These are phyloP conservation scores for Aldabrachelys gigantea DNA, from an alignment of 2,113 vertebrate genomes.

Conservation along the genomic window DNA sequence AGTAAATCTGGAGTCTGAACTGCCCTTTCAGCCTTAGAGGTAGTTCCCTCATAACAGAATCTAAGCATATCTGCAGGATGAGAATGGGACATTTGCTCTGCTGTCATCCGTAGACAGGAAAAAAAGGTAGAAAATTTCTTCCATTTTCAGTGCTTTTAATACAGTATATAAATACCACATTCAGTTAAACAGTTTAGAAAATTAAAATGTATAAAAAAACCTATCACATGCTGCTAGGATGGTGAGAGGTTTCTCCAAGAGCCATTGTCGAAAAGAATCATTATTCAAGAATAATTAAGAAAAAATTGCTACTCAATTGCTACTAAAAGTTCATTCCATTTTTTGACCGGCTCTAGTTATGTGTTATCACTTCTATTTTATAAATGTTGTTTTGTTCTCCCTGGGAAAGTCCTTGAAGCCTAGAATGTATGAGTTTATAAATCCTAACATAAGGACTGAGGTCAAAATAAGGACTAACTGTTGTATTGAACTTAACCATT, in stretches of 20 bases:
- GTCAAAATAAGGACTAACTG: not conserved
- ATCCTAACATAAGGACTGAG: not conserved
- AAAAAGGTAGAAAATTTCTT: not conserved
- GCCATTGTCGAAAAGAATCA: not conserved
- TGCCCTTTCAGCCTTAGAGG: not conserved
- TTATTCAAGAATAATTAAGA: not conserved
- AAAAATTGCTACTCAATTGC: not conserved
- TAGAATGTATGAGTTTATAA: not conserved
- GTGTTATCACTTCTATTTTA: not conserved
- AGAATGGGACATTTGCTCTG: not conserved
- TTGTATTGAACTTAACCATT: not conserved
- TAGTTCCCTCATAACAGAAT: not conserved
- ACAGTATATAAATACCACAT: not conserved
- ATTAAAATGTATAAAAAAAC: not conserved
- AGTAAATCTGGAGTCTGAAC: not conserved
- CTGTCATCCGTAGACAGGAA: not conserved
- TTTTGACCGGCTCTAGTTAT: not conserved
- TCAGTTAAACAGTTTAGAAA: not conserved
- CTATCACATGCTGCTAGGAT: not conserved
- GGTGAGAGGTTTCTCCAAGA: not conserved
- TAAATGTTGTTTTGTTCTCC: accelerated
- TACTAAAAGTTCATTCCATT: not conserved
- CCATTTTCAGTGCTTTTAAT: not conserved
- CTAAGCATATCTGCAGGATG: not conserved
- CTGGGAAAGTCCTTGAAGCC: not conserved